These are phyloP conservation scores for Hydrotaea diabolus DNA, from an alignment of 2,888 invertebrate genomes.

Conservation along the genomic window DNA sequence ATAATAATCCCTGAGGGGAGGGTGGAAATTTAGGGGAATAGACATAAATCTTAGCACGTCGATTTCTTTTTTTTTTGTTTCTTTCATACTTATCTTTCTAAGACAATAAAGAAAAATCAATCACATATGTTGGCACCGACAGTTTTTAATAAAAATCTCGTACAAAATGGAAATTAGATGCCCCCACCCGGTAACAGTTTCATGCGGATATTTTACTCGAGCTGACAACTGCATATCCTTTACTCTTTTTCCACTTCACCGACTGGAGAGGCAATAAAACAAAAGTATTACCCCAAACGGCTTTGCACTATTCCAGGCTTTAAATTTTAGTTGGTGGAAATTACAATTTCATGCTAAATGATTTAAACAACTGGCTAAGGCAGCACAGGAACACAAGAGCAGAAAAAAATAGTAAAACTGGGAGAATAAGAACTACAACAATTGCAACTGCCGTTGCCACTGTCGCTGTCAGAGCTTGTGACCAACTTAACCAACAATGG, in stretches of 20 bases:
- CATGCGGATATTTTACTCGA: neutral
- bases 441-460: slow-evolving; percentile 14
- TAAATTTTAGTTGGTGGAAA: slow-evolving; percentile 29
- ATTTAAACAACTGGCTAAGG: slow-evolving; percentile 51
- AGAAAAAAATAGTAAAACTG: neutral
- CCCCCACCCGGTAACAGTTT: neutral
- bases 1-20: slow-evolving; percentile 11
- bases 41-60: slow-evolving; percentile 23
- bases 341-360: slow-evolving; percentile 66
- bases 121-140: slow-evolving; percentile 38
- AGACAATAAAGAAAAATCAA: slow-evolving; percentile 50
- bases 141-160: slow-evolving; percentile 42
- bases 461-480: slow-evolving; percentile 17
- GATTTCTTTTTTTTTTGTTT: neutral
- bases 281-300: neutral
- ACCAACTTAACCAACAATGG: slow-evolving; percentile 8
- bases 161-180: slow-evolving; percentile 48
- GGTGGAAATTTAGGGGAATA: neutral
- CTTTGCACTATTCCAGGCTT: neutral
- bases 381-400: too few species aligned
- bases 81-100: neutral
- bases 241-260: neutral
- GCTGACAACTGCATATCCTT: neutral
- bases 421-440: neutral
- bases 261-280: neutral